Percentiles rank a stretch among this genome's conserved stretches.
Conservation (phyloP, 2,113 vertebrate genomes). For the Barbus barbus region DNA sequence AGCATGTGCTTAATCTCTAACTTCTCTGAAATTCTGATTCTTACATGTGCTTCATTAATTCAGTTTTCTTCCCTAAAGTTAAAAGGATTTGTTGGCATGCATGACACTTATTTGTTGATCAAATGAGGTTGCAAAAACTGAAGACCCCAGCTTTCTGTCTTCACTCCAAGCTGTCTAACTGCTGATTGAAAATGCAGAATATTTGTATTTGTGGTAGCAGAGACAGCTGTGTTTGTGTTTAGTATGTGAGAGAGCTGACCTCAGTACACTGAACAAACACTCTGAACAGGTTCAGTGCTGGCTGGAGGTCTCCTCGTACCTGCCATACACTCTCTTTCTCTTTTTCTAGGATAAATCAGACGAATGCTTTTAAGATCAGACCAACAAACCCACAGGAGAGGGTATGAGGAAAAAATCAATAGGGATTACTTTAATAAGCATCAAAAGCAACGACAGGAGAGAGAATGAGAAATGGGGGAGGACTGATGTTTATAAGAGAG, state of each 20-base stretch:
- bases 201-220: not conserved
- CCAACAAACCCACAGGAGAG: conserved; percentile 4
- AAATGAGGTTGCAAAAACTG: not conserved
- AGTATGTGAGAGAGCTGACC: conserved; percentile 10
- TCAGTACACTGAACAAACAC: conserved; percentile 25
- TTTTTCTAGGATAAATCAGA: conserved; percentile 7
- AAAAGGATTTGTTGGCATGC: not conserved
- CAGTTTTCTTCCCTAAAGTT: not conserved
- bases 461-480: not conserved
- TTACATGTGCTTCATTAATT: not conserved
- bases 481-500: conserved; percentile 48
- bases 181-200: conserved; percentile 10
- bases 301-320: conserved; percentile 21
- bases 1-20: not conserved
- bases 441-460: conserved; percentile 27
- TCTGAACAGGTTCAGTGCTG: conserved; percentile 15
- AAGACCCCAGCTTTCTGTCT: not conserved
- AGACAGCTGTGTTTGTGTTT: not conserved
- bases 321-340: not conserved
- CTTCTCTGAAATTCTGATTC: conserved; percentile 7
- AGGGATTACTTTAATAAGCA: conserved; percentile 27
- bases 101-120: not conserved
- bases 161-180: not conserved
- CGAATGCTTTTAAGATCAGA: conserved; percentile 25
- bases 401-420: conserved; percentile 60